Conservation (phyloP, 2,888 invertebrate genomes). For the Pyrochroa serraticornis region DNA sequence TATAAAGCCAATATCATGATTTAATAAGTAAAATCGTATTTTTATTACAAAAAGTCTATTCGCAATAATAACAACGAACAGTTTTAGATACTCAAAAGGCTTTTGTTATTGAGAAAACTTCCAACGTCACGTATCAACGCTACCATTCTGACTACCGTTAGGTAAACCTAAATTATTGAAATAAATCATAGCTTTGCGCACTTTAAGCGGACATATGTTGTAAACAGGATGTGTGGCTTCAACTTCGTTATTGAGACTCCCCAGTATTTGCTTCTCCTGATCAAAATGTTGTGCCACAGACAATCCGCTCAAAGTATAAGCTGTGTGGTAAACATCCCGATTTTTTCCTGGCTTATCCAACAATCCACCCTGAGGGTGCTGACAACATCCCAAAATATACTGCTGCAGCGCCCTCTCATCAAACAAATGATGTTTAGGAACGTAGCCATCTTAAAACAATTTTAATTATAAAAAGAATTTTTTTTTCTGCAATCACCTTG, state of each 20-base stretch:
- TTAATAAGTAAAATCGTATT: too few relatives aligned
- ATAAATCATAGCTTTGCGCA: conserved; percentile 60
- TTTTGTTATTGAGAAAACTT: not conserved
- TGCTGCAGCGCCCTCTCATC: conserved; percentile 90
- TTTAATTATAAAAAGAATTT: not conserved
- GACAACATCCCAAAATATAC: conserved; percentile 93
- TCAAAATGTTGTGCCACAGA: conserved; percentile 84
- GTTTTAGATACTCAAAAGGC: not conserved
- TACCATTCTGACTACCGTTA: conserved; percentile 2
- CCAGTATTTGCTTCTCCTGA: conserved; percentile 65
- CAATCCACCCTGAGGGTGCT: conserved; percentile 84
- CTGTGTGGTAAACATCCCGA: conserved; percentile 95
- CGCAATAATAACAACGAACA: too few relatives aligned
- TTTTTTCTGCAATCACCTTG: conserved; percentile 50
- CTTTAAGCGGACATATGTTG: conserved; percentile 76
- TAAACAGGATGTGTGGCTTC: conserved; percentile 80
- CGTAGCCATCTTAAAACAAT: conserved; percentile 51
- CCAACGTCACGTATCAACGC: conserved; percentile 12
- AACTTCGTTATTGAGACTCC: conserved; percentile 72
- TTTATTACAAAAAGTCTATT: too few relatives aligned
- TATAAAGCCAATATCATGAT: too few relatives aligned
- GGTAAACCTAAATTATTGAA: conserved; percentile 50
- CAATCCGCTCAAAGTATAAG: conserved; percentile 93
- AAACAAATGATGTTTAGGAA: conserved; percentile 73
- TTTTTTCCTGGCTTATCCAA: conserved; percentile 94